These are phyloP conservation scores for Toxonevra muliebris DNA, from an alignment of 2,888 invertebrate genomes.

Conservation along the genomic window DNA sequence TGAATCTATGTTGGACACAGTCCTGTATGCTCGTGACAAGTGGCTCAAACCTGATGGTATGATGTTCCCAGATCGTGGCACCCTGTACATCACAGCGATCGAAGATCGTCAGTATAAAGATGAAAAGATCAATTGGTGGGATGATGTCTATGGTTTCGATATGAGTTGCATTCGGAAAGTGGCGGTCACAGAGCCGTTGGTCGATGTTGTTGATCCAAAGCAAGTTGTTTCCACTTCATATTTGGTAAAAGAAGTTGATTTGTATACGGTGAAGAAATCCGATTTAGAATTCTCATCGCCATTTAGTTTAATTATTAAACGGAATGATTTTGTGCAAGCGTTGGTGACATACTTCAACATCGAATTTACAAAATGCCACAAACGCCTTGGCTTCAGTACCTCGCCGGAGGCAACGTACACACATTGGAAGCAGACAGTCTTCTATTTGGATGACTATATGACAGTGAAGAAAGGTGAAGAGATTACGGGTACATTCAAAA, in stretches of 20 bases:
- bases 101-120: constrained; percentile 99
- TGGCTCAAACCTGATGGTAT: constrained; percentile 94
- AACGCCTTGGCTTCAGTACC: constrained; percentile 97
- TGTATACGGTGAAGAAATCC: constrained; percentile 95
- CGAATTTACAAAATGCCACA: constrained; percentile 99
- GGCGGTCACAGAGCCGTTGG: constrained; percentile 97
- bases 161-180: constrained; percentile 99
- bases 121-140: constrained; percentile 99
- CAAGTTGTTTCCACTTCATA: constrained; percentile 97
- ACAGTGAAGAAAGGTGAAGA: constrained; percentile 96
- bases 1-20: constrained; percentile 99
- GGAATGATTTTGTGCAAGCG: constrained; percentile 97
- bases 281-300: constrained; percentile 93
- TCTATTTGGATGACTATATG: constrained; percentile 96
- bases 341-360: constrained; percentile 99
- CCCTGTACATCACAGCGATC: constrained; percentile 91
- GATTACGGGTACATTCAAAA: constrained; percentile 88
- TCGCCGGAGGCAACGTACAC: constrained; percentile 98
- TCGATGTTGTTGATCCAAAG: constrained; percentile 98
- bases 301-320: constrained; percentile 81
- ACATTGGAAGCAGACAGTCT: constrained; percentile 97
- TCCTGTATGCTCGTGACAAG: constrained; percentile 97
- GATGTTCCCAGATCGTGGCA: constrained; percentile 94
- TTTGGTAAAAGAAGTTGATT: constrained; percentile 95
- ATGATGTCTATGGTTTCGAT: constrained; percentile 99